These are phyloP conservation scores for Ctenochaetus hawaiiensis DNA, from an alignment of 2,797 vertebrate genomes.

Conservation along the genomic window DNA sequence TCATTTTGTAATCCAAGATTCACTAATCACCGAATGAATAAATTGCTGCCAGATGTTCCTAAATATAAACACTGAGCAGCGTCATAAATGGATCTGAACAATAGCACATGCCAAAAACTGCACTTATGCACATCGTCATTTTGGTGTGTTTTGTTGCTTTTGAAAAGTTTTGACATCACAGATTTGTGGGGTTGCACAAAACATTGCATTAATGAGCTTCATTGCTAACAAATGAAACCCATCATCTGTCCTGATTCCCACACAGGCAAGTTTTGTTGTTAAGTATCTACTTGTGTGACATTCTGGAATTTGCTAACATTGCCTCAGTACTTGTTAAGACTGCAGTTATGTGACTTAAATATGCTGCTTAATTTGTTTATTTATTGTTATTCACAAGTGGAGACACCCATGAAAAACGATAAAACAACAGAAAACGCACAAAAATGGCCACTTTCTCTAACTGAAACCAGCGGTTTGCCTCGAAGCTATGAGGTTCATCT, in stretches of 20 bases:
- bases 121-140: not conserved
- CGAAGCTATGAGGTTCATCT: constrained; percentile 24
- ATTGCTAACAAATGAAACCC: constrained; percentile 14
- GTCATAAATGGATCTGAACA: constrained; percentile 9
- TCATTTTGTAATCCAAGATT: constrained; percentile 5
- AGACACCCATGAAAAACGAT: constrained; percentile 10
- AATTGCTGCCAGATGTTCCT: constrained; percentile 43
- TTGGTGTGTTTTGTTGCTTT: constrained; percentile 18
- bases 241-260: not conserved
- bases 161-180: constrained; percentile 1
- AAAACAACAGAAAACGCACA: constrained; percentile 38
- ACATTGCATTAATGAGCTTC: constrained; percentile 13
- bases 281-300: not conserved
- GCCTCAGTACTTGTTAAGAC: not conserved
- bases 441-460: constrained; percentile 28
- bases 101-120: not conserved
- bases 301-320: constrained; percentile 12
- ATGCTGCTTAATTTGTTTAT: not conserved
- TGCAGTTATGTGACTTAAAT: not conserved
- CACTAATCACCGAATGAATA: constrained; percentile 5
- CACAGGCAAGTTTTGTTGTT: not conserved
- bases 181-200: not conserved
- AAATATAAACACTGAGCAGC: not conserved
- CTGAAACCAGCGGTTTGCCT: constrained; percentile 30
- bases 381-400: constrained; percentile 12